phyloP scores from a whole-genome alignment of 2,797 vertebrate genomes.

The Halcyon smyrnensis region DNA sequence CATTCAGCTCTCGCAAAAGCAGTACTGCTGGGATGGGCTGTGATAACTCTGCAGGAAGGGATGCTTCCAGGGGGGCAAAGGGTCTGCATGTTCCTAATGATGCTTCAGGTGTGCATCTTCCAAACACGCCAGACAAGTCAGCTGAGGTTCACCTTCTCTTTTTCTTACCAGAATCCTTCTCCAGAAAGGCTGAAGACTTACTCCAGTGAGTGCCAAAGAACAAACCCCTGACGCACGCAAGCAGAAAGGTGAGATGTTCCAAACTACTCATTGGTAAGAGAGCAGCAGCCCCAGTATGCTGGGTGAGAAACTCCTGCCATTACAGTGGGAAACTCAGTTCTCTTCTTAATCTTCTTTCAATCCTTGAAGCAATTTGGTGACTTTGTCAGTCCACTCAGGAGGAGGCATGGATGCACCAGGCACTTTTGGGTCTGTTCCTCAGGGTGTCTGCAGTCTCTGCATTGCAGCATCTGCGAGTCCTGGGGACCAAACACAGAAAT shows the following conservation, averaged over 20 bases:
- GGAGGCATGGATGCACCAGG: not conserved
- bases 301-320: not conserved
- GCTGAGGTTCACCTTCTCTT: not conserved
- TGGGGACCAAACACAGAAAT: not conserved
- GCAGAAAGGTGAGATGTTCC: not conserved
- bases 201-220: not conserved
- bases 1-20: not conserved
- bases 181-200: not conserved
- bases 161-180: not conserved
- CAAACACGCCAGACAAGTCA: not conserved
- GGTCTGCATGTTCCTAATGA: not conserved
- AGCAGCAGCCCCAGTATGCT: not conserved
- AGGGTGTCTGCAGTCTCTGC: accelerated
- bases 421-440: not conserved
- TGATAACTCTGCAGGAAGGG: not conserved
- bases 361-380: not conserved
- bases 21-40: not conserved
- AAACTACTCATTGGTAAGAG: not conserved
- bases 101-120: not conserved
- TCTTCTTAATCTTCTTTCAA: not conserved
- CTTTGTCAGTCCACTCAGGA: not conserved
- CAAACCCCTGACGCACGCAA: not conserved
- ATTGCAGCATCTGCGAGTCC: not conserved
- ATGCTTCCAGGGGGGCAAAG: not conserved
- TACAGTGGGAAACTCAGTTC: not conserved